Conservation (phyloP, 2,113 vertebrate species). For the Andinoacara biseriatus region DNA sequence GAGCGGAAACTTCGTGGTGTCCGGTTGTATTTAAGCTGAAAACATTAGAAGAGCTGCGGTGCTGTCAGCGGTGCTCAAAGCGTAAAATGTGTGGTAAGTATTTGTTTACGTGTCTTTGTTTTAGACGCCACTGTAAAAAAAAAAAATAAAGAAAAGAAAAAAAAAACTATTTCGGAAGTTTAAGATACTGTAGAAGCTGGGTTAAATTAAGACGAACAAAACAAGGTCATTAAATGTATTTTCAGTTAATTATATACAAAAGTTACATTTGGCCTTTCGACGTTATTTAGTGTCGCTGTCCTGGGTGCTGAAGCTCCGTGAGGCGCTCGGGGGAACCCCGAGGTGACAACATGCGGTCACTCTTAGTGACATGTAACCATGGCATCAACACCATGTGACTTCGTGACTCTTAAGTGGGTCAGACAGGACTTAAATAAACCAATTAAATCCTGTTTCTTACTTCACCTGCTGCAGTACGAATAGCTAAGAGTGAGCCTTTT, state of each 20-base stretch:
- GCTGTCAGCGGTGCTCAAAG: not conserved
- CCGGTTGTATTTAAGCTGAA: not conserved
- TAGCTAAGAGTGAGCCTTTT: not conserved
- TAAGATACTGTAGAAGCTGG: not conserved
- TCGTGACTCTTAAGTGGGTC: constrained; percentile 48
- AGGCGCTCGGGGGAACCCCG: constrained; percentile 28
- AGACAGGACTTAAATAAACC: constrained; percentile 44
- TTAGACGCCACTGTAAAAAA: not conserved
- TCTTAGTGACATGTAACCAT: constrained; percentile 53
- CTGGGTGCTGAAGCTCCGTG: constrained; percentile 43
- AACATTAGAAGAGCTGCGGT: not conserved
- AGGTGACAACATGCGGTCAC: constrained; percentile 48
- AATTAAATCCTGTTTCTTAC: constrained; percentile 48
- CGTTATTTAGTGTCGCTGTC: constrained; percentile 52
- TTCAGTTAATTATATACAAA: not conserved
- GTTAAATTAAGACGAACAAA: not conserved
- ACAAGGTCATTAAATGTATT: accelerated
- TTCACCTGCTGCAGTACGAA: not conserved
- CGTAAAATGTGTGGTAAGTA: constrained; percentile 52
- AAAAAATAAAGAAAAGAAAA: accelerated
- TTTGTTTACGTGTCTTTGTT: not conserved
- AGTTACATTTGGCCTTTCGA: constrained; percentile 14
- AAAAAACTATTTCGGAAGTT: not conserved
- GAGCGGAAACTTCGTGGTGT: not conserved
- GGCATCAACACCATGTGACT: constrained; percentile 56